phyloP scores from a whole-genome alignment of 2,888 invertebrate species.

The Tetropium fuscum region DNA sequence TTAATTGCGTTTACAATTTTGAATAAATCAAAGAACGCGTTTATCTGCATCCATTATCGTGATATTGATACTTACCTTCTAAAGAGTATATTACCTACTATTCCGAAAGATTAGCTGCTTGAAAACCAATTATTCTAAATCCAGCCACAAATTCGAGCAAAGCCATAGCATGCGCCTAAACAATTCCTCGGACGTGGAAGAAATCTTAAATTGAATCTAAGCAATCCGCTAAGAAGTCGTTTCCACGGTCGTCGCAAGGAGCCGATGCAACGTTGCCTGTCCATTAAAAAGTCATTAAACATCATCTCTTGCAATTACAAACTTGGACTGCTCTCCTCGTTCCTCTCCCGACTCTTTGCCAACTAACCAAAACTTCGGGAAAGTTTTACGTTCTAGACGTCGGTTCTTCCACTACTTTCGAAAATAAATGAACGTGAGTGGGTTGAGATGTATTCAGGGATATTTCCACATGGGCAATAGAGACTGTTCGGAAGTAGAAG shows the following conservation, averaged over 20 bases:
- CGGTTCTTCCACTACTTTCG: conserved; percentile 8
- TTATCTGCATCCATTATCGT: no score
- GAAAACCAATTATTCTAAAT: no score
- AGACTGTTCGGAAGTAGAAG: no score
- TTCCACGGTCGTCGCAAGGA: conserved; percentile 36
- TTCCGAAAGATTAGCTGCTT: no score
- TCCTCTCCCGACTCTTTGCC: conserved; percentile 11
- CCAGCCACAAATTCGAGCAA: conserved; percentile 14
- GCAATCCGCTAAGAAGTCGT: conserved; percentile 49
- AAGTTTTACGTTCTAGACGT: conserved; percentile 9
- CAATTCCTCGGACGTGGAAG: conserved; percentile 28
- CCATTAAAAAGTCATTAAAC: conserved; percentile 79
- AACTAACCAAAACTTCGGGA: conserved; percentile 17
- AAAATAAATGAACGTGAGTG: conserved; percentile 23
- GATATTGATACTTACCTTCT: no score
- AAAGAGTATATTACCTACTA: no score
- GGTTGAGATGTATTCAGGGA: conserved; percentile 2
- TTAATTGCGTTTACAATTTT: no score
- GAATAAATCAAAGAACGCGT: no score
- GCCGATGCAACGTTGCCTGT: conserved; percentile 55
- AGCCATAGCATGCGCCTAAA: conserved; percentile 18
- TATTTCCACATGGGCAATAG: conserved; percentile 1
- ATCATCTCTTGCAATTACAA: conserved; percentile 75
- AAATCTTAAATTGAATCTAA: conserved; percentile 39
- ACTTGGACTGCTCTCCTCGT: conserved; percentile 55